Evolutionary conservation across 2,888 invertebrate species (phyloP).

Genomic region (Lepidochrysops patricia): DNA sequence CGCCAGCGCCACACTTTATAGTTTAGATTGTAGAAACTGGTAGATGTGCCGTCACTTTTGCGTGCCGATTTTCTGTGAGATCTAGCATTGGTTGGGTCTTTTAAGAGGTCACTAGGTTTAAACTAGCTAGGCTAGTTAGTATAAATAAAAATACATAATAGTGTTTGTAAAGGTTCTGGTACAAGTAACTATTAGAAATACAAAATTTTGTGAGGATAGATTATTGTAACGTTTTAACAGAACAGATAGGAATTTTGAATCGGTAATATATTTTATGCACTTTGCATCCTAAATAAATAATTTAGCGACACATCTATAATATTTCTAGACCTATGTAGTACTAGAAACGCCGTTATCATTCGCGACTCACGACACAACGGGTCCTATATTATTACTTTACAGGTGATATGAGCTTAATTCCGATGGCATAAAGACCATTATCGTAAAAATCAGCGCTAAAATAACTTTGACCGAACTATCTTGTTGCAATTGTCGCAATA

Average conservation of each 20-base stretch:
- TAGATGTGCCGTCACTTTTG: neutral
- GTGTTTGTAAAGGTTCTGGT: no score
- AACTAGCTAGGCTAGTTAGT: no score
- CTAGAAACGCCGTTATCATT: neutral
- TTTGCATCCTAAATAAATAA: no score
- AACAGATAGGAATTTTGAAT: no score
- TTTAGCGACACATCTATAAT: neutral
- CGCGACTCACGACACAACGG: neutral
- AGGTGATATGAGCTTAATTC: neutral
- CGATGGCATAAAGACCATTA: neutral
- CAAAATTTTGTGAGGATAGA: no score
- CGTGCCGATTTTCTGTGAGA: no score
- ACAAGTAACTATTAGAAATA: no score
- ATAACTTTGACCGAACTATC: neutral
- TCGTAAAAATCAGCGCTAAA: neutral
- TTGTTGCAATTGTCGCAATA: neutral
- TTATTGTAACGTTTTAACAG: no score
- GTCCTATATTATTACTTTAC: neutral
- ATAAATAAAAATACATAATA: no score
- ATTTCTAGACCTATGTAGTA: neutral
- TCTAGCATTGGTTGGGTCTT: no score
- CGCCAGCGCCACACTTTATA: neutral
- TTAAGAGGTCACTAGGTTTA: no score
- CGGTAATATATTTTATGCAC: no score
- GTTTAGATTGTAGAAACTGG: neutral